Conservation (phyloP, 2,888 invertebrate species). For the Schizaphis graminum region DNA sequence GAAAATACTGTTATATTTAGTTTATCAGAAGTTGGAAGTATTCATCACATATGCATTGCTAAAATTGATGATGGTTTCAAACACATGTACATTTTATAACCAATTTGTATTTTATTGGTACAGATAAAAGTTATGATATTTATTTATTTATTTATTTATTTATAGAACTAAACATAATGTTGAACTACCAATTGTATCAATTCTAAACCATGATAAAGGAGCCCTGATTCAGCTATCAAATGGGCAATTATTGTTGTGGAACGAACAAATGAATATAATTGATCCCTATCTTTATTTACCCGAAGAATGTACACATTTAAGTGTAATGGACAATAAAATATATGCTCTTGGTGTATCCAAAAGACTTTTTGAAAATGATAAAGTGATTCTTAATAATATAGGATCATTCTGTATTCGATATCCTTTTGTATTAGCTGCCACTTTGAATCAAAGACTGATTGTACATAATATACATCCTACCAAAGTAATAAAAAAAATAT, state of each 20-base stretch:
- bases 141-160: slow-evolving; percentile 34
- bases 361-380: slow-evolving; percentile 74
- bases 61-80: slow-evolving; percentile 32
- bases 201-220: slow-evolving; percentile 67
- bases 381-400: slow-evolving; percentile 77
- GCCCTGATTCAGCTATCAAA: slow-evolving; percentile 70
- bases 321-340: slow-evolving; percentile 71
- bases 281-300: slow-evolving; percentile 71
- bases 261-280: slow-evolving; percentile 68
- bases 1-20: slow-evolving; percentile 45
- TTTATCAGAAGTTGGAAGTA: slow-evolving; percentile 31
- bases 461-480: slow-evolving; percentile 73
- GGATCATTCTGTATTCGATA: slow-evolving; percentile 80
- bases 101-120: neutral
- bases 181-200: slow-evolving; percentile 38
- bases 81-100: slow-evolving; percentile 36
- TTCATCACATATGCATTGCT: slow-evolving; percentile 43
- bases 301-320: slow-evolving; percentile 72
- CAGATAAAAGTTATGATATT: neutral
- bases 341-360: slow-evolving; percentile 75
- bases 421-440: slow-evolving; percentile 81
- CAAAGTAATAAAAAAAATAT: slow-evolving; percentile 63
- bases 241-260: slow-evolving; percentile 71
- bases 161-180: slow-evolving; percentile 44
- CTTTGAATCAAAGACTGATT: slow-evolving; percentile 77